Base-by-base conservation (phyloP, 2,888 invertebrate genomes). In the Chrysolina oricalcia region DNA sequence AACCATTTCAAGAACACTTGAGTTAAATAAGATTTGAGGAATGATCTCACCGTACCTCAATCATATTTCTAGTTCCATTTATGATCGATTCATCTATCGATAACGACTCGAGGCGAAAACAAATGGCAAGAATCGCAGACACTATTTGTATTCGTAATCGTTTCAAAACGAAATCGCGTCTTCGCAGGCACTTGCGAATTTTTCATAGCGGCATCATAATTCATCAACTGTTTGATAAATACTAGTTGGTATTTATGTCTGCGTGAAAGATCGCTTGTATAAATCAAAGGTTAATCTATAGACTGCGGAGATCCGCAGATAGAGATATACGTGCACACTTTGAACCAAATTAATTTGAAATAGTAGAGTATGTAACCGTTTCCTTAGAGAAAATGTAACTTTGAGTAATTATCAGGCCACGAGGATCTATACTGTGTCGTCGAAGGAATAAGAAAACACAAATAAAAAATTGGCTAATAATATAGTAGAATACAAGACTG, bases 231-330 rank as follows among this genome's bases (percentile, higher is more conserved):
- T 59, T 59, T 56, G 56, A 59, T 59, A 59, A 59, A 59, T 59
- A 59, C 23, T 27, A 59, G 59, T 59, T 17, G 59, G 74, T 70
- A 74, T 74, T 74, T 74, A 74, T 74, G 74, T 74, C 74, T 66
- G 59, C 48, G 21, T 70, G 62, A 70, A 70, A 48, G 27, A 70
- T 65, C 59, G 59, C 40, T 56, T 65, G 41, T 53, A 70, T 70
- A 66, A 70, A 74, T 74, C 59, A 59, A 59, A 27, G 23, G 59
- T 35, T 59, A 59, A 59, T 59, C 59, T 59, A 59, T 59, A 35
- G 59, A 59, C n/a, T 59, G 35, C 59, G 15, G 27, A 35, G 35
- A 27, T 59, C 35, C 8, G 23, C 27, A 27, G 27, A 17, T 27
- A 59, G 59, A 59, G 59, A 59, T 59, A 59, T 17, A 59, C 59